These are phyloP conservation scores for Omphaloscelis lunosa DNA, from an alignment of 2,888 invertebrate genomes.

Conservation along the genomic window DNA sequence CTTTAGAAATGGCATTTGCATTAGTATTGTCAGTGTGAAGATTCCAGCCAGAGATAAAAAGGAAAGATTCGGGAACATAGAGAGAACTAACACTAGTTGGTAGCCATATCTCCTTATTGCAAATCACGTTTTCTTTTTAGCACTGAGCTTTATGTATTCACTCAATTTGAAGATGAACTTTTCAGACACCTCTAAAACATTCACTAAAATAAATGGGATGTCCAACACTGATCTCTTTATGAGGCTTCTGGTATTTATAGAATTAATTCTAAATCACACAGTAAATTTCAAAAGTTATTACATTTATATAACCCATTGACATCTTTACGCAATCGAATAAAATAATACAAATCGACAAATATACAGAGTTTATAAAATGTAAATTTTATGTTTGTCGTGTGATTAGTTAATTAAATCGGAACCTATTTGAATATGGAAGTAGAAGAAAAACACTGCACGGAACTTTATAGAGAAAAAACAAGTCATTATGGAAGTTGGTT, in stretches of 20 bases:
- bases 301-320: constrained; percentile 35
- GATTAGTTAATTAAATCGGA: constrained; percentile 47
- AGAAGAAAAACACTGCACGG: constrained; percentile 12
- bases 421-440: constrained; percentile 20
- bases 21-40: not conserved
- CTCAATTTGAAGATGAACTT: constrained; percentile 51
- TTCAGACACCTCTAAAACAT: constrained; percentile 15
- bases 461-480: not conserved
- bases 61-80: not conserved
- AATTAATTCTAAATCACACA: constrained; percentile 13
- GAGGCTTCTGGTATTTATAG: constrained; percentile 29
- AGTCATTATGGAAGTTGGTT: not conserved
- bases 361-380: constrained; percentile 33
- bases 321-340: constrained; percentile 43
- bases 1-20: not conserved
- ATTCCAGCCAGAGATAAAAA: not conserved
- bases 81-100: not conserved
- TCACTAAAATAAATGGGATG: constrained; percentile 18
- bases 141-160: not conserved
- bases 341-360: constrained; percentile 25
- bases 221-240: constrained; percentile 36
- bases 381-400: constrained; percentile 49
- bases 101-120: not conserved
- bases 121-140: not conserved
- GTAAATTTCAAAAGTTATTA: constrained; percentile 44